Conservation (phyloP, 1,140 invertebrate genomes). For the Pseudomyrmex pallidus region DNA sequence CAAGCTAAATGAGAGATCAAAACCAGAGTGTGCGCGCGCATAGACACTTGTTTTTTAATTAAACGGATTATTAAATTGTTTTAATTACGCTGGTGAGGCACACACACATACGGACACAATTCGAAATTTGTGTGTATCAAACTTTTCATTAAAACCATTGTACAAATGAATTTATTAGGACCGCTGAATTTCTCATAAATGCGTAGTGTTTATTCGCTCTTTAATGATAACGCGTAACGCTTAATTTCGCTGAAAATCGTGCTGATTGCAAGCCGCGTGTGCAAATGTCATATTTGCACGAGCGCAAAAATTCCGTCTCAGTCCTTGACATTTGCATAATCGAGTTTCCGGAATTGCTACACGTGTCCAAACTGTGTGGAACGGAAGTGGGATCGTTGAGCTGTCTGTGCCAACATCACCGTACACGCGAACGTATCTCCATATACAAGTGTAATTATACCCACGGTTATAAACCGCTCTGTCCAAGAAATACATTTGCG, state of each 20-base stretch:
- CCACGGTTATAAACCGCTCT: not conserved
- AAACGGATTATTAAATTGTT: slow-evolving; percentile 10
- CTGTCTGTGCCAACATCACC: slow-evolving; percentile 30
- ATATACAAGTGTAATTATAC: slow-evolving; percentile 21
- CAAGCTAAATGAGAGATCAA: no score
- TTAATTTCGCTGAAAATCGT: slow-evolving; percentile 54
- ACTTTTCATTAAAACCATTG: slow-evolving; percentile 6
- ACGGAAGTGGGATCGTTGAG: slow-evolving; percentile 37
- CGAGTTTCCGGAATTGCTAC: slow-evolving; percentile 53
- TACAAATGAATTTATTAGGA: slow-evolving; percentile 21
- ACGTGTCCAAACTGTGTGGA: slow-evolving; percentile 45
- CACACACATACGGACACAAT: not conserved
- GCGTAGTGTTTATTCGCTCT: slow-evolving; percentile 17
- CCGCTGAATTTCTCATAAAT: slow-evolving; percentile 43
- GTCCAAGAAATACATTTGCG: no score
- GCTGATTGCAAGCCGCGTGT: slow-evolving; percentile 54
- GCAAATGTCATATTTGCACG: slow-evolving; percentile 54
- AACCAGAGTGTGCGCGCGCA: no score
- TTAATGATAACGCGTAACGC: slow-evolving; percentile 20
- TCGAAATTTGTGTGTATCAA: not conserved
- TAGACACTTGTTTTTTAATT: no score
- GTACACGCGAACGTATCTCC: slow-evolving; percentile 27
- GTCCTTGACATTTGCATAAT: slow-evolving; percentile 62
- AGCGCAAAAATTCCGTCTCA: slow-evolving; percentile 55
- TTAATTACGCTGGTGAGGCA: not conserved